Base-by-base conservation (phyloP, 2,888 invertebrate species). In the Herminia tarsipennalis region DNA sequence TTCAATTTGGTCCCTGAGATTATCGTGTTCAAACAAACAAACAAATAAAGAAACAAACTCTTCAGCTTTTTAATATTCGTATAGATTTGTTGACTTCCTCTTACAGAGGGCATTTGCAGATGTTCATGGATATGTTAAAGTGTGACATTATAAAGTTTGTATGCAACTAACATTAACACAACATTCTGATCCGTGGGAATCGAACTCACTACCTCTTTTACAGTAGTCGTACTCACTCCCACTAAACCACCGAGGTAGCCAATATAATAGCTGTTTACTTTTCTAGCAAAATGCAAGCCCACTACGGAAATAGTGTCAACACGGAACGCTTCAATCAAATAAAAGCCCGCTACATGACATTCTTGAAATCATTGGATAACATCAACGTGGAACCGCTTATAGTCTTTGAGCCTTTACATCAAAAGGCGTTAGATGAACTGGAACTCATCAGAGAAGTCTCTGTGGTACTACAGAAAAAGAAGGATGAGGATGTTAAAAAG, bases 401-500 rank as follows among this genome's bases (percentile, higher is more conserved):
- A 1, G 81, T 89, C 0, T 88, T 76, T 55, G 64, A 74, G 0
- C 65, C 75, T 0, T 35, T 88, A 0, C 3, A 53, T 0, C 18
- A 65, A n/a, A 66, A 64, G 9, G 53, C 58, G 1, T 0, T 79
- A 0, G 62, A 73, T 0, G 84, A 85, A 27, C 25, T 90, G 9
- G 5, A 54, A 0, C 61, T 88, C 4, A 84, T 84, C 5, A 73
- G 88, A 13, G 80, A 81, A 35, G 72, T 86, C 16, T 87, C 83
- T 51, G 50, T 27, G 14, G 68, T 74, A 0, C 44, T 89, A 36
- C 82, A 84, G 66, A 53, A 38, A 36, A 86, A 88, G 53, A 88
- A 87, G 20, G 74, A 79, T 0, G 85, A 86, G 0, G 86, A 88
- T 1, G 44, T 82, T 3, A 72, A 48, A 29, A 86, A 73, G 32